Evolutionary conservation across 2,888 invertebrate genomes (phyloP).

Genomic region (Amphimallon solstitiale): DNA sequence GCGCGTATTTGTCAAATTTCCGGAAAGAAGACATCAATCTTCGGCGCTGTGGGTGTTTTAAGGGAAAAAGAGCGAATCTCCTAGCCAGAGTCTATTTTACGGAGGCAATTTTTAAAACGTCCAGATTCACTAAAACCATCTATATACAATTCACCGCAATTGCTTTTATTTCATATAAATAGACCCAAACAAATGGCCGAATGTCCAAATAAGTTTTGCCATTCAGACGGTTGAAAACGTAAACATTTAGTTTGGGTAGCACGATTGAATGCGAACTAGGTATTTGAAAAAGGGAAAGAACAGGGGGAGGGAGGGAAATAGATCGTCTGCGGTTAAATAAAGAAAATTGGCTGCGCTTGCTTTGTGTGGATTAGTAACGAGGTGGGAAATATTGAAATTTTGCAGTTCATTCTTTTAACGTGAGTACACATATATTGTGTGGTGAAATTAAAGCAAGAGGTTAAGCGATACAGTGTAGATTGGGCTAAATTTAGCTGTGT

Average conservation of each 20-base stretch:
- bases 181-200: slow-evolving; percentile 16
- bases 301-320: no score
- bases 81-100: slow-evolving; percentile 32
- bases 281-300: no score
- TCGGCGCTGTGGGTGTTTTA: slow-evolving; percentile 17
- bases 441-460: no score
- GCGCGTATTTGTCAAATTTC: slow-evolving; percentile 41
- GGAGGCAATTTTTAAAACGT: slow-evolving; percentile 34
- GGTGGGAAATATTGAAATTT: no score
- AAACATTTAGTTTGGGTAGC: neutral
- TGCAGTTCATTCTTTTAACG: no score
- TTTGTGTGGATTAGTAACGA: no score
- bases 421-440: no score
- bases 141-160: slow-evolving; percentile 29
- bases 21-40: slow-evolving; percentile 39
- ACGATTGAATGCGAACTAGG: no score
- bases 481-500: no score
- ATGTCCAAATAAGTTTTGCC: neutral
- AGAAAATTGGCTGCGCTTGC: no score
- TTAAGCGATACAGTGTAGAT: no score
- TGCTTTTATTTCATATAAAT: slow-evolving; percentile 30
- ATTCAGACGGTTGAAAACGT: neutral
- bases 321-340: no score
- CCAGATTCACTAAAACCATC: slow-evolving; percentile 28
- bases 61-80: slow-evolving; percentile 19